phyloP scores from a whole-genome alignment of 1,140 invertebrate genomes.

The Platyscapa corneri region DNA sequence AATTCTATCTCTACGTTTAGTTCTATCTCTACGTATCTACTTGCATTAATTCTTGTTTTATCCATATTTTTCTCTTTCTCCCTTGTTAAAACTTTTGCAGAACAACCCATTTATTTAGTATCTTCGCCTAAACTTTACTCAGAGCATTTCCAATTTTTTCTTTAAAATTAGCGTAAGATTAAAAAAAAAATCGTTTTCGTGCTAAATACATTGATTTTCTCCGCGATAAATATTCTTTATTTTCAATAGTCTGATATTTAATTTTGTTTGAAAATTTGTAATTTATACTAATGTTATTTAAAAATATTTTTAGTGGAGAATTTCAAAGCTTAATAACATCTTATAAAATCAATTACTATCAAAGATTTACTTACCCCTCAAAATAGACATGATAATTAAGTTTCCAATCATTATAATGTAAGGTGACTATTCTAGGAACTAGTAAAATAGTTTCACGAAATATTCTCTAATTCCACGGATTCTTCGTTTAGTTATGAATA shows the following conservation, averaged over 20 bases:
- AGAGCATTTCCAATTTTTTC: neutral
- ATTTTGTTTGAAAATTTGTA: constrained; percentile 3
- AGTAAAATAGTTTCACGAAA: too few relatives aligned
- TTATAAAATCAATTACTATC: too few relatives aligned
- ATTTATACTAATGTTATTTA: neutral
- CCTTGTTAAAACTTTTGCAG: constrained; percentile 1
- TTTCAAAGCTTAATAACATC: too few relatives aligned
- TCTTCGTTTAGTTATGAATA: too few relatives aligned
- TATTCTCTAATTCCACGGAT: too few relatives aligned
- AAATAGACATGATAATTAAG: too few relatives aligned
- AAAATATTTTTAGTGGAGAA: too few relatives aligned
- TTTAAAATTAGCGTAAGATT: neutral
- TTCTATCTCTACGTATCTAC: neutral
- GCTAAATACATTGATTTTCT: constrained; percentile 2
- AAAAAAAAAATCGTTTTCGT: constrained; percentile 23
- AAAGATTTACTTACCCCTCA: too few relatives aligned
- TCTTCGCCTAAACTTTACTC: neutral
- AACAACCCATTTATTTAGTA: constrained; percentile 3
- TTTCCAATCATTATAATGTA: too few relatives aligned
- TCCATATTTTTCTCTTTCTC: neutral
- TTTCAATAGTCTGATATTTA: neutral
- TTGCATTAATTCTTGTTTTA: neutral
- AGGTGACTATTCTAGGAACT: too few relatives aligned
- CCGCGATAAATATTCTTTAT: neutral
- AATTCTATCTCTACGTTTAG: neutral